phyloP scores from a whole-genome alignment of 1,140 invertebrate species.

The Adoxophyes honmai region DNA sequence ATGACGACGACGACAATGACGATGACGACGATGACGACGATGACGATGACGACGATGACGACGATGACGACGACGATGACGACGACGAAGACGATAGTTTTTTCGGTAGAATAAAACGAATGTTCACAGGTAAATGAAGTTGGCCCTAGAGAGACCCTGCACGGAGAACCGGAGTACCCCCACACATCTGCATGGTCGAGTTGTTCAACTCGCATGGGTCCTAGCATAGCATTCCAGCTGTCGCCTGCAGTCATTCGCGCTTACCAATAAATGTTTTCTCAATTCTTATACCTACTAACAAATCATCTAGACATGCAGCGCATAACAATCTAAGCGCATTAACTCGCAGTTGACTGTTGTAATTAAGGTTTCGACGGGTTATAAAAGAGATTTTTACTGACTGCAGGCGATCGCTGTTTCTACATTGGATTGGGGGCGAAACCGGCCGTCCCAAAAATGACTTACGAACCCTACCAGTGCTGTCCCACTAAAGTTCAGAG shows the following conservation, averaged over 20 bases:
- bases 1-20: slow-evolving; percentile 58
- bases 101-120: slow-evolving; percentile 71
- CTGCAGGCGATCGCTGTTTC: slow-evolving; percentile 95
- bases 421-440: slow-evolving; percentile 94
- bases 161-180: slow-evolving; percentile 60
- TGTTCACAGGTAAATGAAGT: slow-evolving; percentile 74
- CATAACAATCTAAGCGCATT: slow-evolving; percentile 51
- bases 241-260: slow-evolving; percentile 76
- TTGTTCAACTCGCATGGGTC: slow-evolving; percentile 62
- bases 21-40: slow-evolving; percentile 53
- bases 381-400: slow-evolving; percentile 77
- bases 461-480: slow-evolving; percentile 93
- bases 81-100: slow-evolving; percentile 76
- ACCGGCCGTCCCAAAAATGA: slow-evolving; percentile 86
- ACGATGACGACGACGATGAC: slow-evolving; percentile 66
- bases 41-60: slow-evolving; percentile 39
- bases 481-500: slow-evolving; percentile 89
- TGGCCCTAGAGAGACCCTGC: slow-evolving; percentile 62
- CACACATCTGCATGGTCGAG: slow-evolving; percentile 74
- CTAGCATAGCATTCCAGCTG: slow-evolving; percentile 54
- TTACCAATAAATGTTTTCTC: slow-evolving; percentile 68
- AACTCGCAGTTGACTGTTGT: slow-evolving; percentile 63
- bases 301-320: slow-evolving; percentile 64
- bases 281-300: slow-evolving; percentile 70
- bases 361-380: slow-evolving; percentile 57